Evolutionary conservation across 2,113 vertebrate species (phyloP).

Genomic region (Seriola rivoliana): DNA sequence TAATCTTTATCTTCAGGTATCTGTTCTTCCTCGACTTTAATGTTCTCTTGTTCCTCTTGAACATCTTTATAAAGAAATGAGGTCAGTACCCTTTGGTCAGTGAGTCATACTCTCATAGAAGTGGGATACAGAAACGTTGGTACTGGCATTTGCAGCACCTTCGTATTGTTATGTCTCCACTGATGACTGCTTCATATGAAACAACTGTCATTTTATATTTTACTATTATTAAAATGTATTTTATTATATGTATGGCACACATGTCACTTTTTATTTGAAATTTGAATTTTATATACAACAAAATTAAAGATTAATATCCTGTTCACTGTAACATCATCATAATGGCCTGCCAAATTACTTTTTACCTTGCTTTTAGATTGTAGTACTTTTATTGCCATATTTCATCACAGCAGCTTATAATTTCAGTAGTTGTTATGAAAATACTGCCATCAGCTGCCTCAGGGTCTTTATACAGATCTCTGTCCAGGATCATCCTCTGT

Average conservation of each 20-base stretch:
- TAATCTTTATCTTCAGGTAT: slow-evolving; percentile 44
- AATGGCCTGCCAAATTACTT: neutral
- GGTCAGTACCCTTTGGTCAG: slow-evolving; percentile 18
- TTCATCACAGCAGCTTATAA: neutral
- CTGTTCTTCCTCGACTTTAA: slow-evolving; percentile 10
- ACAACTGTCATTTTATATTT: neutral
- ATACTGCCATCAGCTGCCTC: neutral
- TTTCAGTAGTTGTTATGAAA: neutral
- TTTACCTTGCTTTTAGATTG: neutral
- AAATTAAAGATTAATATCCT: too few relatives aligned
- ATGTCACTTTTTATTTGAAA: neutral
- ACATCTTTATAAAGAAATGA: slow-evolving; percentile 23
- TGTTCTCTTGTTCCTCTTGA: slow-evolving; percentile 19
- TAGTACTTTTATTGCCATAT: neutral
- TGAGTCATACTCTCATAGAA: neutral
- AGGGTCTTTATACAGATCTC: neutral
- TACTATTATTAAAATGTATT: neutral
- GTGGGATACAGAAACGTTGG: neutral
- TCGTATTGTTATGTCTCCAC: neutral
- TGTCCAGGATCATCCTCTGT: neutral
- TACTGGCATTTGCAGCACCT: neutral
- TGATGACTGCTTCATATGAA: neutral
- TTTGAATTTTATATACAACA: neutral
- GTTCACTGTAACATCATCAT: neutral
- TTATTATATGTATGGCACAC: neutral